These are phyloP conservation scores for Ecdyonurus torrentis DNA, from an alignment of 2,888 invertebrate species.

Conservation along the genomic window DNA sequence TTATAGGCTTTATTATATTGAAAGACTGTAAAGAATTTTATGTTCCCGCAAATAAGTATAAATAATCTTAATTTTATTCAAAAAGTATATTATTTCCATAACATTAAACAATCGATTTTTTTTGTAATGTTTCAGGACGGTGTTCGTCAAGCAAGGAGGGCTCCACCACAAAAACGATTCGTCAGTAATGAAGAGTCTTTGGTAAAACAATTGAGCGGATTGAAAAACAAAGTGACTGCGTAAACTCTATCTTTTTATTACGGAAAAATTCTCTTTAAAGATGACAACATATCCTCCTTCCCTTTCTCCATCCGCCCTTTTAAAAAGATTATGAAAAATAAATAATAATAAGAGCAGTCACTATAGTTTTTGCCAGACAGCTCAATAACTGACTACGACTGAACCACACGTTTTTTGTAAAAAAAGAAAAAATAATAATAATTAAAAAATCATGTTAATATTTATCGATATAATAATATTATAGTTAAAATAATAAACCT, in stretches of 20 bases:
- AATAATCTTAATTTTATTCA: not conserved
- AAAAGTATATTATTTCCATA: not conserved
- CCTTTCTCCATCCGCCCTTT: not conserved
- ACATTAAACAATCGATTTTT: slow-evolving; percentile 1
- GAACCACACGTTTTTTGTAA: not conserved
- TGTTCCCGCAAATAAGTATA: too few species aligned
- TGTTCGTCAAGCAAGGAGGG: not conserved
- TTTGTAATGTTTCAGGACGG: slow-evolving; percentile 22
- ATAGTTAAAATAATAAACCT: too few species aligned
- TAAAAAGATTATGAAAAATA: too few species aligned
- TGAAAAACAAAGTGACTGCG: slow-evolving; percentile 37
- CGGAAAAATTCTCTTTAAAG: not conserved
- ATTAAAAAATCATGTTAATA: not conserved
- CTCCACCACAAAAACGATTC: slow-evolving; percentile 35
- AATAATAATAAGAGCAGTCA: not conserved
- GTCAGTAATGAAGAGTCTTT: slow-evolving; percentile 44
- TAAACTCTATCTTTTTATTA: slow-evolving; percentile 23
- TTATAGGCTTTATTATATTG: too few species aligned
- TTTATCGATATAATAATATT: too few species aligned
- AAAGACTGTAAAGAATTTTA: too few species aligned
- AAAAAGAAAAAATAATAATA: too few species aligned
- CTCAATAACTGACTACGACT: not conserved
- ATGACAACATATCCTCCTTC: not conserved
- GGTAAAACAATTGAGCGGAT: slow-evolving; percentile 42
- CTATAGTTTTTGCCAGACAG: not conserved